Percentiles rank a stretch among this genome's conserved stretches.
Conservation (phyloP, 2,888 invertebrate species). For the Pollenia labialis region DNA sequence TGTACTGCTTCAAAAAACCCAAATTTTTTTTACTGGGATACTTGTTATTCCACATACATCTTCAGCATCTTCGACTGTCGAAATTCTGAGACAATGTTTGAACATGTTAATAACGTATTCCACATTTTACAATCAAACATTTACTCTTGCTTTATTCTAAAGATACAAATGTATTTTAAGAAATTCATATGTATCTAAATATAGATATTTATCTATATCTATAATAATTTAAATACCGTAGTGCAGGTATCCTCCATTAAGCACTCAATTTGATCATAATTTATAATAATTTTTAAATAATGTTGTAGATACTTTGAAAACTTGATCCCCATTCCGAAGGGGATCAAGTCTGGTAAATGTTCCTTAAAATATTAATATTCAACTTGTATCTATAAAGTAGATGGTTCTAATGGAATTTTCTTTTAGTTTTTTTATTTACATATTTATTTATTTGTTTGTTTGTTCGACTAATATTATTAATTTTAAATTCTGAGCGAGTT, state of each 20-base stretch:
- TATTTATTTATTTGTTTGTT: conserved; percentile 18
- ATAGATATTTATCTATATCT: not conserved
- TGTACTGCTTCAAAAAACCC: no score
- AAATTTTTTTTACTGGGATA: no score
- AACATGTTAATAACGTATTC: conserved; percentile 9
- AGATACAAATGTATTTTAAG: not conserved
- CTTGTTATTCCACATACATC: no score
- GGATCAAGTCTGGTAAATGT: conserved; percentile 35
- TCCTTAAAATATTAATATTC: not conserved
- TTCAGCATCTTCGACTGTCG: no score
- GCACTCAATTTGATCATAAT: not conserved
- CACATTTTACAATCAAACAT: conserved; percentile 47
- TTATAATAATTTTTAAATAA: not conserved
- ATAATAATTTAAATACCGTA: not conserved
- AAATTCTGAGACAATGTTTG: not conserved
- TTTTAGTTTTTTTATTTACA: not conserved
- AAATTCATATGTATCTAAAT: not conserved
- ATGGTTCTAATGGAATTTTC: not conserved
- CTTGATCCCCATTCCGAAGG: conserved; percentile 19
- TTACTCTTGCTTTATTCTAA: conserved; percentile 29
- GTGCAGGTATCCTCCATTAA: conserved; percentile 42
- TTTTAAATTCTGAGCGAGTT: conserved; percentile 50
- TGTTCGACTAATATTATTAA: not conserved
- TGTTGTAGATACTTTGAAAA: conserved; percentile 15
- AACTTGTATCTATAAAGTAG: not conserved